A percentile compares a stretch with the other conserved stretches of the same genome.
Conservation (phyloP, 2,797 vertebrate genomes). For the Harpagifer antarcticus region DNA sequence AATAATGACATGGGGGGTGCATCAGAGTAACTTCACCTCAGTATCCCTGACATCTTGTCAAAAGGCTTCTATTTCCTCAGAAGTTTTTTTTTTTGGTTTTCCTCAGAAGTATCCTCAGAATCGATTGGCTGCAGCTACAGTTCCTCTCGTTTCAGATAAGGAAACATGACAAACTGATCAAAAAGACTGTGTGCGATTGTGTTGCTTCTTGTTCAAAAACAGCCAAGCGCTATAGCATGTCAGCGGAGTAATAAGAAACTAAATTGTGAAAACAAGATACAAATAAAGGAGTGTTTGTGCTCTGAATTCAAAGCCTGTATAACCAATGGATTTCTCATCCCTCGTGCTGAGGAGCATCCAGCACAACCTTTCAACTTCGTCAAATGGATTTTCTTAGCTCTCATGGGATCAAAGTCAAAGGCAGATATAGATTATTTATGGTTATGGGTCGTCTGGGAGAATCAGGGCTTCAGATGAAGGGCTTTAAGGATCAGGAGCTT, state of each 20-base stretch:
- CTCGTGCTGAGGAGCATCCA: conserved; percentile 19
- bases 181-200: background rate
- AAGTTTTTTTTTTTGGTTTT: too few relatives aligned
- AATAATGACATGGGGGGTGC: background rate
- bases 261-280: conserved; percentile 14
- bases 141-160: conserved; percentile 5
- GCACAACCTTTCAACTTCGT: conserved; percentile 23
- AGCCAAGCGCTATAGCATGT: background rate
- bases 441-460: conserved; percentile 40
- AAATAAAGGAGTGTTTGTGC: background rate
- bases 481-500: background rate
- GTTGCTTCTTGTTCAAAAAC: background rate
- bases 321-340: conserved; percentile 27
- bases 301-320: conserved; percentile 30
- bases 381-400: conserved; percentile 47
- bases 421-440: conserved; percentile 50
- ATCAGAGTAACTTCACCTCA: background rate
- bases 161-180: background rate
- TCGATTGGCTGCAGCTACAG: background rate
- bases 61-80: background rate
- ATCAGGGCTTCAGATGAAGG: conserved; percentile 27
- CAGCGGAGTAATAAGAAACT: conserved; percentile 20
- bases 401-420: conserved; percentile 51
- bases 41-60: background rate
- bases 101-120: background rate